phyloP scores from a whole-genome alignment of 2,113 vertebrate species.

The Talpa occidentalis region DNA sequence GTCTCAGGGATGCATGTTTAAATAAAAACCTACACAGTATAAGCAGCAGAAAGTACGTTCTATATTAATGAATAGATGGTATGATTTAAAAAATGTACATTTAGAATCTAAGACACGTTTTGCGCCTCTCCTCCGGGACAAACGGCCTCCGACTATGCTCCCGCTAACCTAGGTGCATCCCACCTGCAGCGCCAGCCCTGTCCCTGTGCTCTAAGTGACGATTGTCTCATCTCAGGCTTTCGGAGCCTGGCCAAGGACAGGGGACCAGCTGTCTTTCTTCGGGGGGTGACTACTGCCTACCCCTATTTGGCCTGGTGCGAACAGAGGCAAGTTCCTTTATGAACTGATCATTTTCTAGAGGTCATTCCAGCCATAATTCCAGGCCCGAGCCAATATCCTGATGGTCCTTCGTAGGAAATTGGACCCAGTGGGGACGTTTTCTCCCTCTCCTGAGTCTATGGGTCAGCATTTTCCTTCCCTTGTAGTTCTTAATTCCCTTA shows the following conservation, averaged over 20 bases:
- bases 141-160: not conserved
- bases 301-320: slow-evolving; percentile 81
- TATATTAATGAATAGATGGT: slow-evolving; percentile 19
- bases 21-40: too few relatives aligned
- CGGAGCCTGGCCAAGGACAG: slow-evolving; percentile 69
- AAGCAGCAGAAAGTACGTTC: not conserved
- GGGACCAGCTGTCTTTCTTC: slow-evolving; percentile 69
- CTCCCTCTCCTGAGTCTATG: slow-evolving; percentile 85
- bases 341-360: slow-evolving; percentile 85
- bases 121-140: slow-evolving; percentile 4
- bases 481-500: slow-evolving; percentile 89
- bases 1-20: not conserved
- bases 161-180: too few relatives aligned
- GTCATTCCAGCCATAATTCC: slow-evolving; percentile 85
- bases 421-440: slow-evolving; percentile 87
- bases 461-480: slow-evolving; percentile 88
- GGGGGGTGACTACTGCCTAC: slow-evolving; percentile 52
- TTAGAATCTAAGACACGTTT: not conserved
- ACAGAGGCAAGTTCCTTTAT: slow-evolving; percentile 81
- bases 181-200: too few relatives aligned
- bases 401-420: slow-evolving; percentile 87
- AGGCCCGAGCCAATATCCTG: slow-evolving; percentile 83
- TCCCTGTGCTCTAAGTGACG: not conserved
- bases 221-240: slow-evolving; percentile 52
- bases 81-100: slow-evolving; percentile 31